These are phyloP conservation scores for Trissoscelio sp. DNA, from an alignment of 2,888 invertebrate species.

Conservation along the genomic window DNA sequence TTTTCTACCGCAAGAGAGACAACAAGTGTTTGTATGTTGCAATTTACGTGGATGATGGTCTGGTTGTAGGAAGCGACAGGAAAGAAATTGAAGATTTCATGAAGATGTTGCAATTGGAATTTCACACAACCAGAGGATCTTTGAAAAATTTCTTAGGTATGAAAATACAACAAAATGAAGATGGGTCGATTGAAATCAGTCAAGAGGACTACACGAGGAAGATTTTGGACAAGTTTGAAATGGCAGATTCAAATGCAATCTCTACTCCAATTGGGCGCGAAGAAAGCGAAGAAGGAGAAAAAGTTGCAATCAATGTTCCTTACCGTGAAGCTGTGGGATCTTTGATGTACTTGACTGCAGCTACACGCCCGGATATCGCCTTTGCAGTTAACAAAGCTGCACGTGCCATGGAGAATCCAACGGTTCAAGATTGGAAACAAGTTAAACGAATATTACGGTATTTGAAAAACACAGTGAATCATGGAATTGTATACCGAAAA, in stretches of 20 bases:
- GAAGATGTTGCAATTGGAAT: conserved; percentile 6
- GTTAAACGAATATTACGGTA: conserved; percentile 59
- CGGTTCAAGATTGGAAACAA: conserved; percentile 38
- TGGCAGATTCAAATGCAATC: conserved; percentile 46
- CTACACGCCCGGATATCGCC: conserved; percentile 65
- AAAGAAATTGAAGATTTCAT: conserved; percentile 31
- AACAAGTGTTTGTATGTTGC: conserved; percentile 13
- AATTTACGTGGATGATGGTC: conserved; percentile 61
- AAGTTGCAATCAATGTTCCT: conserved; percentile 15
- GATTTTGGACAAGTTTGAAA: conserved; percentile 58
- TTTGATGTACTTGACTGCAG: conserved; percentile 52
- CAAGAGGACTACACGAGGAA: conserved; percentile 47
- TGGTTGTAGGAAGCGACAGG: conserved; percentile 21
- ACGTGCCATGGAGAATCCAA: conserved; percentile 16
- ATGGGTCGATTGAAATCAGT: conserved; percentile 42
- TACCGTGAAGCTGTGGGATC: conserved; percentile 64
- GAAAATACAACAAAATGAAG: conserved; percentile 46
- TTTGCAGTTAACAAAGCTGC: conserved; percentile 62
- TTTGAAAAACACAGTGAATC: conserved; percentile 34
- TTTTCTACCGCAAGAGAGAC: conserved; percentile 21
- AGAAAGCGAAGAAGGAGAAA: neutral
- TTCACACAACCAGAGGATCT: conserved; percentile 22
- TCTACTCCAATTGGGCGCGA: conserved; percentile 31
- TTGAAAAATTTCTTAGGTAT: conserved; percentile 41
- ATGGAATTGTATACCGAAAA: conserved; percentile 35